Conservation (phyloP, 2,888 invertebrate genomes). For the Acleris emargana region DNA sequence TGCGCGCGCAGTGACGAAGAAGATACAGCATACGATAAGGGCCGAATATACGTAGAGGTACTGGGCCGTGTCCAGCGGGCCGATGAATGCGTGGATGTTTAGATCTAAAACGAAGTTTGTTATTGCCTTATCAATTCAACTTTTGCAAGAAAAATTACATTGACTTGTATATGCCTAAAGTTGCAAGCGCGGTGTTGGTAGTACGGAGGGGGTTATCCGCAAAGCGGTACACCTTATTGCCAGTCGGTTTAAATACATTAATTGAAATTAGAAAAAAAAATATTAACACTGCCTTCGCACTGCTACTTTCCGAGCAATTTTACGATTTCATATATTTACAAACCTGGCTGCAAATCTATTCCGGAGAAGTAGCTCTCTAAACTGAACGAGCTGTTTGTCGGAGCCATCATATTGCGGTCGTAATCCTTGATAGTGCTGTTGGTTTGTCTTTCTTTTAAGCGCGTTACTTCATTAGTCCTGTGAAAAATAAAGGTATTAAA, state of each 20-base stretch:
- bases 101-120: slow-evolving; percentile 55
- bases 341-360: slow-evolving; percentile 61
- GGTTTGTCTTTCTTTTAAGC: slow-evolving; percentile 66
- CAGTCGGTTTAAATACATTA: too few relatives aligned
- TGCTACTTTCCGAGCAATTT: too few relatives aligned
- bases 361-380: slow-evolving; percentile 70
- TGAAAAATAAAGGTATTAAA: slow-evolving; percentile 19
- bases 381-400: slow-evolving; percentile 62
- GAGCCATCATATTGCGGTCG: slow-evolving; percentile 50
- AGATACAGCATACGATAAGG: slow-evolving; percentile 75
- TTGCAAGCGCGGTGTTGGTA: too few relatives aligned
- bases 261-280: too few relatives aligned
- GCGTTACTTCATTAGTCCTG: slow-evolving; percentile 79
- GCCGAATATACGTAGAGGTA: slow-evolving; percentile 75
- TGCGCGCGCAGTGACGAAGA: slow-evolving; percentile 84
- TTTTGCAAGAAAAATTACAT: too few relatives aligned
- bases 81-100: slow-evolving; percentile 72
- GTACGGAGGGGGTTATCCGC: too few relatives aligned
- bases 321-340: slow-evolving; percentile 6
- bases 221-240: too few relatives aligned
- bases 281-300: too few relatives aligned
- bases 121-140: neutral
- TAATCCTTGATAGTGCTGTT: slow-evolving; percentile 66
- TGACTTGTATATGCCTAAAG: too few relatives aligned
- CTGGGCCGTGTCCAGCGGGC: slow-evolving; percentile 72